These are phyloP conservation scores for Phyllopteryx taeniolatus DNA, from an alignment of 2,113 vertebrate genomes.

Conservation along the genomic window DNA sequence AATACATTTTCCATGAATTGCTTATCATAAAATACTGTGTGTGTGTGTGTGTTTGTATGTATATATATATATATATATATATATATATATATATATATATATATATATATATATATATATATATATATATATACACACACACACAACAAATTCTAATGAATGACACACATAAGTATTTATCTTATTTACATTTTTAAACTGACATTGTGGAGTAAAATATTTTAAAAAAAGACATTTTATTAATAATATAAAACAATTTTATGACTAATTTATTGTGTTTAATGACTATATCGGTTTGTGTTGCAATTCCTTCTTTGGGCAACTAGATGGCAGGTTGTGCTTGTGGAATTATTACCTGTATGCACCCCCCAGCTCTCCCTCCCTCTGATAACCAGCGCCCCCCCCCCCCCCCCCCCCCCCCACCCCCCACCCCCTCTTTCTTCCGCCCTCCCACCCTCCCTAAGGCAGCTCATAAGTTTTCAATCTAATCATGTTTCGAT, in stretches of 20 bases:
- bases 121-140: too few relatives aligned
- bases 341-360: not conserved
- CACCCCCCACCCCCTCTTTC: not conserved
- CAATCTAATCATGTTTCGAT: slow-evolving; percentile 60
- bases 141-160: too few relatives aligned
- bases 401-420: not conserved
- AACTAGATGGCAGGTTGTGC: slow-evolving; percentile 6
- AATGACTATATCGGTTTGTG: not conserved
- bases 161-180: not conserved
- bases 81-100: too few relatives aligned
- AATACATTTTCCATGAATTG: too few relatives aligned
- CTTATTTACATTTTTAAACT: not conserved
- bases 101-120: too few relatives aligned
- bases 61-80: too few relatives aligned
- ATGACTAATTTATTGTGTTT: not conserved
- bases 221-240: not conserved
- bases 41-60: too few relatives aligned
- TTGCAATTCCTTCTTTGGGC: not conserved
- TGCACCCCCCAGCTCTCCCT: not conserved
- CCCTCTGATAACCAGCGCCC: not conserved
- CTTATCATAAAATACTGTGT: too few relatives aligned
- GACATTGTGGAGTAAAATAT: not conserved
- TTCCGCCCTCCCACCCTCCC: not conserved
- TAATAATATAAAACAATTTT: not conserved
- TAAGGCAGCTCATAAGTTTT: slow-evolving; percentile 36